These are phyloP conservation scores for Phoenoteleia sp. DNA, from an alignment of 2,888 invertebrate genomes.

Conservation along the genomic window DNA sequence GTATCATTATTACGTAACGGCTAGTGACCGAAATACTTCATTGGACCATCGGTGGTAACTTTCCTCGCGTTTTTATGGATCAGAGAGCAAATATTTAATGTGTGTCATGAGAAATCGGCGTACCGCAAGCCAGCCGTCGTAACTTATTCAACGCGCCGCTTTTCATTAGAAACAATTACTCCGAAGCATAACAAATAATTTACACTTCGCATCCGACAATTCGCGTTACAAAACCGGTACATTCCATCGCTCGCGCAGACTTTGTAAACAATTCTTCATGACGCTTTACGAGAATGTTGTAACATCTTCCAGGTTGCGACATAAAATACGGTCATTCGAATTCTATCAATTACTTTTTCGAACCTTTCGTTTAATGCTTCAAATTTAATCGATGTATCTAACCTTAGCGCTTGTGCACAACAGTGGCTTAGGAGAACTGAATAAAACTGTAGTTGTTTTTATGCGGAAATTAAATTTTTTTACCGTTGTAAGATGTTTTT, in stretches of 20 bases:
- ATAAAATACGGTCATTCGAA: too few relatives aligned
- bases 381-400: too few relatives aligned
- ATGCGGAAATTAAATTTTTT: too few relatives aligned
- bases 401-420: too few relatives aligned
- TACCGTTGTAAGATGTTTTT: too few relatives aligned
- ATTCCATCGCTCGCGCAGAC: constrained; percentile 12
- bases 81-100: constrained; percentile 21
- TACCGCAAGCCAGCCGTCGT: neutral
- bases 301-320: neutral
- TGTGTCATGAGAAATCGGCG: constrained; percentile 28
- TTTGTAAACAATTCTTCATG: constrained; percentile 17
- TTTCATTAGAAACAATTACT: constrained; percentile 54
- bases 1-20: constrained; percentile 27
- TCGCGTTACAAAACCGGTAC: constrained; percentile 21
- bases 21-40: constrained; percentile 39
- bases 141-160: constrained; percentile 27
- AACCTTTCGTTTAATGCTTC: too few relatives aligned
- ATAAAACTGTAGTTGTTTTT: too few relatives aligned
- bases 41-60: constrained; percentile 48
- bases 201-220: constrained; percentile 19
- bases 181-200: constrained; percentile 38
- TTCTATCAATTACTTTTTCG: neutral
- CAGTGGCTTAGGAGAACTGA: too few relatives aligned
- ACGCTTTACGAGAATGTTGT: neutral
- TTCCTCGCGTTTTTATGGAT: constrained; percentile 38